These are phyloP conservation scores for Heliconius himera DNA, from an alignment of 1,140 invertebrate genomes.

Conservation along the genomic window DNA sequence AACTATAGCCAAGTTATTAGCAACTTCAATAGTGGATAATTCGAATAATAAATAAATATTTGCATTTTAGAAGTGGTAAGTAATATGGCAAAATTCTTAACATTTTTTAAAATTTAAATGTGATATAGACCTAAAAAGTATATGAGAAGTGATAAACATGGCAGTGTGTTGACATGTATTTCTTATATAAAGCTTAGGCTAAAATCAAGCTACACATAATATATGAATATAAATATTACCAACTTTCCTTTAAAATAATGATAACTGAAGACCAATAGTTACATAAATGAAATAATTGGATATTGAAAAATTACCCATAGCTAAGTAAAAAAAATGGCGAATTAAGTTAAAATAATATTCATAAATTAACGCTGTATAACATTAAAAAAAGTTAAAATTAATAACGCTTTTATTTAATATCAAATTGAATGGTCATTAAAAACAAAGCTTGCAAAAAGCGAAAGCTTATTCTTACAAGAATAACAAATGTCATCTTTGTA, in stretches of 20 bases:
- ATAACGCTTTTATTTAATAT: too few species aligned
- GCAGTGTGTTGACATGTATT: slow-evolving; percentile 25
- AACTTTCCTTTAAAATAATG: neutral
- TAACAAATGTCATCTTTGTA: neutral
- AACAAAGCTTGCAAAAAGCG: neutral
- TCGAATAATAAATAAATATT: neutral
- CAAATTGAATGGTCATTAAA: too few species aligned
- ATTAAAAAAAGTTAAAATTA: too few species aligned
- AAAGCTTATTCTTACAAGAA: neutral
- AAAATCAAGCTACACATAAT: neutral
- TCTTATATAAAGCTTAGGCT: slow-evolving; percentile 4
- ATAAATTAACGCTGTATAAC: neutral
- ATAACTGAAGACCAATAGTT: neutral
- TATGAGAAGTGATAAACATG: slow-evolving; percentile 11
- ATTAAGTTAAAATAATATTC: neutral
- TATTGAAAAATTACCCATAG: neutral
- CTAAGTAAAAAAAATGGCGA: too few species aligned
- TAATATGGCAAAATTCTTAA: neutral
- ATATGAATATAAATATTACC: neutral
- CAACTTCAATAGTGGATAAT: neutral
- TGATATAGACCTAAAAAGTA: neutral
- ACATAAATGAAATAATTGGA: neutral
- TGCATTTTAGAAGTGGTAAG: neutral
- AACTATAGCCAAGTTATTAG: neutral
- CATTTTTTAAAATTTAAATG: neutral